phyloP scores from a whole-genome alignment of 2,888 invertebrate genomes.

The Muscina levida region DNA sequence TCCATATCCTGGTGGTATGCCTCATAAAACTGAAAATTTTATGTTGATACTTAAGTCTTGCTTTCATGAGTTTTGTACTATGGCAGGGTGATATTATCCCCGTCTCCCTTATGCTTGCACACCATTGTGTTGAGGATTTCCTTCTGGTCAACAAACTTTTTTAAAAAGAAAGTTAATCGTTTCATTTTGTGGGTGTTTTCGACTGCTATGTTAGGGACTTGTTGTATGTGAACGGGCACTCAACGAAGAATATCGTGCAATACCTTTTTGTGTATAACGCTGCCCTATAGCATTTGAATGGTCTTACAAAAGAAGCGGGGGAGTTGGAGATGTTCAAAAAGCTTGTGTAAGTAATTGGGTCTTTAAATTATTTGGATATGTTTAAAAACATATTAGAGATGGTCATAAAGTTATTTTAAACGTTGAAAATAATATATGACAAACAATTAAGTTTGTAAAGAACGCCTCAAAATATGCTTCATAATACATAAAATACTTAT shows the following conservation, averaged over 20 bases:
- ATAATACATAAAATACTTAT: too few species aligned
- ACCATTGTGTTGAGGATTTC: conserved; percentile 32
- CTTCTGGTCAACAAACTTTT: conserved; percentile 64
- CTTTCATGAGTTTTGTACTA: conserved; percentile 42
- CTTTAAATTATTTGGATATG: conserved; percentile 33
- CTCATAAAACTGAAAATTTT: conserved; percentile 55
- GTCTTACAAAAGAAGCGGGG: too few species aligned
- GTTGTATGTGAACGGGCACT: conserved; percentile 18
- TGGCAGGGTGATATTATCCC: conserved; percentile 24
- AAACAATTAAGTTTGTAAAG: neutral
- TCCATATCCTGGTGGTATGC: neutral
- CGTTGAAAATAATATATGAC: neutral
- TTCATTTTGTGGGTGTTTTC: conserved; percentile 56
- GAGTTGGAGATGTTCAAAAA: neutral
- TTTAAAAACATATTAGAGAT: neutral
- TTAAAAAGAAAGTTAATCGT: conserved; percentile 61
- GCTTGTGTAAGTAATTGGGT: conserved; percentile 44
- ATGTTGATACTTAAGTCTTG: conserved; percentile 62
- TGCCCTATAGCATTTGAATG: conserved; percentile 10
- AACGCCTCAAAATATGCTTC: neutral
- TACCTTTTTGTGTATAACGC: conserved; percentile 51
- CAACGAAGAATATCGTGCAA: conserved; percentile 48
- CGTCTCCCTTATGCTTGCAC: conserved; percentile 25
- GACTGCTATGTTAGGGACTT: conserved; percentile 12
- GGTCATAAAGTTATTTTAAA: neutral